Evolutionary conservation across 2,888 invertebrate genomes (phyloP).

Genomic region (Acleris emargana): DNA sequence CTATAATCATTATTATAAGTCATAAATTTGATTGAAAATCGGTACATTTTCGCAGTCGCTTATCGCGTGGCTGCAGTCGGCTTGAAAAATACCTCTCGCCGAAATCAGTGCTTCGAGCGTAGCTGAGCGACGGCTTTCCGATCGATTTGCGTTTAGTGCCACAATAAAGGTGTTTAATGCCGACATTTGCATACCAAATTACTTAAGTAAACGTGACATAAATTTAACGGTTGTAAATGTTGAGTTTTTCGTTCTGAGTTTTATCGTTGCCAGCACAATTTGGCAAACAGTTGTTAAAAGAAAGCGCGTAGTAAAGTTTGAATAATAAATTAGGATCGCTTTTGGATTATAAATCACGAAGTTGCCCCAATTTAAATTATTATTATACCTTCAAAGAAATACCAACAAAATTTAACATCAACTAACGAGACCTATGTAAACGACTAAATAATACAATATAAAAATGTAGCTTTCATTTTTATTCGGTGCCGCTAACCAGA

Average conservation of each 20-base stretch:
- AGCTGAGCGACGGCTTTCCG: slow-evolving; percentile 62
- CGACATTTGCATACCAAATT: slow-evolving; percentile 70
- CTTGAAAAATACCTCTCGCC: slow-evolving; percentile 77
- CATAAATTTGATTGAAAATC: slow-evolving; percentile 84
- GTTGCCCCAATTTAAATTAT: no score
- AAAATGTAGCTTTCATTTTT: no score
- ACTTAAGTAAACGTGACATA: slow-evolving; percentile 53
- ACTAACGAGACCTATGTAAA: no score
- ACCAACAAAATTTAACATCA: no score
- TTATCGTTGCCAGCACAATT: slow-evolving; percentile 27
- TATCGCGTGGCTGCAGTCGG: slow-evolving; percentile 79
- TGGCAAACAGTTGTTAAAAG: slow-evolving; percentile 29
- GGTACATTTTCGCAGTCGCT: slow-evolving; percentile 78
- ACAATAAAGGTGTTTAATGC: slow-evolving; percentile 74
- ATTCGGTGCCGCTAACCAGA: no score
- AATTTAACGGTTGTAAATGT: slow-evolving; percentile 47
- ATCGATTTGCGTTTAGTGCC: slow-evolving; percentile 78
- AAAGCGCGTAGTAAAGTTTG: slow-evolving; percentile 11
- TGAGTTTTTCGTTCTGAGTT: slow-evolving; percentile 30
- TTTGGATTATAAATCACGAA: neutral
- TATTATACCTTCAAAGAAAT: no score
- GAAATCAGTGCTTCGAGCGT: slow-evolving; percentile 61
- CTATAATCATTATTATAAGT: slow-evolving; percentile 83
- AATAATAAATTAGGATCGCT: neutral
- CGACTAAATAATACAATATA: no score